These are phyloP conservation scores for Eumaeus atala DNA, from an alignment of 1,140 invertebrate species.

Conservation along the genomic window DNA sequence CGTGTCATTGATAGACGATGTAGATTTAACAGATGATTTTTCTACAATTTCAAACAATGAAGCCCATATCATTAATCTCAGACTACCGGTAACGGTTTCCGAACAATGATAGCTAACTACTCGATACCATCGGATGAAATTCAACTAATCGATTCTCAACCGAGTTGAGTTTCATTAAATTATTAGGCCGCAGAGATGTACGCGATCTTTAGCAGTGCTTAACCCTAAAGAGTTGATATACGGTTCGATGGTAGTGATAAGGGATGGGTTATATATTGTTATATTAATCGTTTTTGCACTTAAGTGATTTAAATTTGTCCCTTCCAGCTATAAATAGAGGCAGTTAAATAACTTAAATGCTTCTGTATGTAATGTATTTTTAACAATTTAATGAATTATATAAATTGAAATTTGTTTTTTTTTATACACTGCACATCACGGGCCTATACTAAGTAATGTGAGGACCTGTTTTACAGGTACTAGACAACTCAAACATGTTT, in stretches of 20 bases:
- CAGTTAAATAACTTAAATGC: too few relatives aligned
- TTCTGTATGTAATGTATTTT: too few relatives aligned
- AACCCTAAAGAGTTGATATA: slow-evolving; percentile 24
- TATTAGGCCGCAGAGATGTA: slow-evolving; percentile 44
- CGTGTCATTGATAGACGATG: slow-evolving; percentile 42
- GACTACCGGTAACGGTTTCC: slow-evolving; percentile 46
- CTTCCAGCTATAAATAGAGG: too few relatives aligned
- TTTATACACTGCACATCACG: too few relatives aligned
- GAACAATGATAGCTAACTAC: slow-evolving; percentile 49
- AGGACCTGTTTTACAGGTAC: too few relatives aligned
- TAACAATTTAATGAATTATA: too few relatives aligned
- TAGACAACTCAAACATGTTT: too few relatives aligned
- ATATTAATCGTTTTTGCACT: background rate
- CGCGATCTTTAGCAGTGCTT: slow-evolving; percentile 31
- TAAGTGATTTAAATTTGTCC: too few relatives aligned
- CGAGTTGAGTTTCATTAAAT: slow-evolving; percentile 45
- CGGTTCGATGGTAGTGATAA: background rate
- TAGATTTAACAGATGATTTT: slow-evolving; percentile 45
- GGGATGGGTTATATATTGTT: background rate
- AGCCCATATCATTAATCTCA: slow-evolving; percentile 47
- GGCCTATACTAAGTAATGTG: too few relatives aligned
- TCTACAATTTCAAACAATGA: slow-evolving; percentile 54
- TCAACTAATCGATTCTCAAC: slow-evolving; percentile 49
- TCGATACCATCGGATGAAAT: slow-evolving; percentile 43
- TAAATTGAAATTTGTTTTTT: too few relatives aligned